A percentile compares a stretch with the other conserved stretches of the same genome.
Conservation (phyloP, 64 coral and sea anemone genomes). For the Acropora yongei region DNA sequence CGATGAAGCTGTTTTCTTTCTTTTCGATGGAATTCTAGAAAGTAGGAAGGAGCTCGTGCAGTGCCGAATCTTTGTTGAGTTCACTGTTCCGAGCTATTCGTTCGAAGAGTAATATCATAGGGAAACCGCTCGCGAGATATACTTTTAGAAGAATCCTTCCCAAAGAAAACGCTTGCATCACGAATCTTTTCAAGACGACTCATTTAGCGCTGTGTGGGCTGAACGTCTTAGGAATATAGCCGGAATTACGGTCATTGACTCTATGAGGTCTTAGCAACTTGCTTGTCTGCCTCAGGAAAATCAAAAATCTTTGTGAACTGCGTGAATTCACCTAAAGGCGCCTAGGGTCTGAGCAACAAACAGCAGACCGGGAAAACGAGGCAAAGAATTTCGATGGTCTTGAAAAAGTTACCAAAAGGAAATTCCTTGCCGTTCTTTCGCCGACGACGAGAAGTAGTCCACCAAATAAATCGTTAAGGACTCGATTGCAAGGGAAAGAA, state of each 20-base stretch:
- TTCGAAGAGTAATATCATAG: no score
- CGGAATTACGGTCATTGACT: not conserved
- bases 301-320: slow-evolving; percentile 4
- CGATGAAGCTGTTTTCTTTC: no score
- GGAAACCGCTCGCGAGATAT: no score
- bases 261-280: not conserved
- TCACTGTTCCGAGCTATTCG: no score
- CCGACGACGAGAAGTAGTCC: not conserved
- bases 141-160: no score
- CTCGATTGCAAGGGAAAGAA: not conserved
- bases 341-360: not conserved
- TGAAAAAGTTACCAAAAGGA: not conserved
- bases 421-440: not conserved
- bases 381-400: not conserved
- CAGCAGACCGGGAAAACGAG: not conserved
- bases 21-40: no score
- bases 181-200: not conserved
- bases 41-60: no score
- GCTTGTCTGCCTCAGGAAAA: not conserved
- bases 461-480: not conserved
- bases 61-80: no score
- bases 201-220: slow-evolving; percentile 4
- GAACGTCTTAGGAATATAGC: not conserved
- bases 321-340: not conserved
- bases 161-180: no score